Evolutionary conservation across 2,113 vertebrate genomes (phyloP).

Genomic region (Epinephelus lanceolatus): DNA sequence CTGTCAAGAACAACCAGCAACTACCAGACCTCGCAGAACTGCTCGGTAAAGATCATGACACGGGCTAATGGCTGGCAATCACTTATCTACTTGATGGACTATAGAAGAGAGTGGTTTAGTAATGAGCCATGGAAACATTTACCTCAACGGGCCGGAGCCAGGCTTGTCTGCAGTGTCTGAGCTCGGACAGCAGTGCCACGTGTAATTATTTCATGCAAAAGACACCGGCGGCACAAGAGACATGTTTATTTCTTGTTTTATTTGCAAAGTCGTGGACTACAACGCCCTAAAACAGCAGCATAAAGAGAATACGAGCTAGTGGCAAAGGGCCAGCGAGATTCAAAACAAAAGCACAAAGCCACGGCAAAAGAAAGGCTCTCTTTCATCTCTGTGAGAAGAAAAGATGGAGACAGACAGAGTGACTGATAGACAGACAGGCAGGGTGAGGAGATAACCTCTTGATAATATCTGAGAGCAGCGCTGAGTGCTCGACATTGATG

Average conservation of each 20-base stretch:
- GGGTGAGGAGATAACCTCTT: constrained; percentile 80
- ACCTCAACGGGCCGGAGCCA: constrained; percentile 27
- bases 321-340: constrained; percentile 37
- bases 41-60: constrained; percentile 70
- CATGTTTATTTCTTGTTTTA: constrained; percentile 56
- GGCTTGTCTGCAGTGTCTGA: constrained; percentile 40
- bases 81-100: constrained; percentile 52
- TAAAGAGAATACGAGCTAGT: constrained; percentile 43
- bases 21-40: constrained; percentile 63
- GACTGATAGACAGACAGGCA: constrained; percentile 65
- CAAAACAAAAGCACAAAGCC: constrained; percentile 68
- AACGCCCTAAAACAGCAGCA: constrained; percentile 8
- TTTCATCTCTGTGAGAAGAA: constrained; percentile 71
- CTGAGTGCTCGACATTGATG: constrained; percentile 79
- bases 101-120: constrained; percentile 64
- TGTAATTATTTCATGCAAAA: constrained; percentile 57
- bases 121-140: constrained; percentile 71
- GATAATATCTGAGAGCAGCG: constrained; percentile 79
- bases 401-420: constrained; percentile 67
- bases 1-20: constrained; percentile 63
- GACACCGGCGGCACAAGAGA: constrained; percentile 8
- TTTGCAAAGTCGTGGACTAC: constrained; percentile 39
- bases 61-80: constrained; percentile 43
- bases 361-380: constrained; percentile 38
- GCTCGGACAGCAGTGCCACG: constrained; percentile 41